These are phyloP conservation scores for Thryonomys swinderianus DNA, from an alignment of 2,113 vertebrate species.

Conservation along the genomic window DNA sequence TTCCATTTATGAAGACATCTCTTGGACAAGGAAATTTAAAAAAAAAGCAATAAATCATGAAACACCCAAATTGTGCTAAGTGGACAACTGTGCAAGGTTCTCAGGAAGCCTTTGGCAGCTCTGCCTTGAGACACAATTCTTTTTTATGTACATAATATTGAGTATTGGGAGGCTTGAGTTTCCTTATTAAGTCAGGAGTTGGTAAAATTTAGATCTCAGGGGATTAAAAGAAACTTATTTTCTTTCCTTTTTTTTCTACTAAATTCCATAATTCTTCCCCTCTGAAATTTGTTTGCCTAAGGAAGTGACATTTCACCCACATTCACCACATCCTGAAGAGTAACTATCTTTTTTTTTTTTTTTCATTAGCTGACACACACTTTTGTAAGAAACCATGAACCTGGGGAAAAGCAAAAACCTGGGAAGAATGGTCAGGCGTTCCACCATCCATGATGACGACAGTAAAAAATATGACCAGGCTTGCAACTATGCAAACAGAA, in stretches of 20 bases:
- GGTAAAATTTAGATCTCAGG: slow-evolving; percentile 58
- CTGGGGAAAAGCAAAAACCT: background rate
- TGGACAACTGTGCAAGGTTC: slow-evolving; percentile 13
- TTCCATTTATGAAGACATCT: background rate
- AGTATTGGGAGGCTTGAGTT: slow-evolving; percentile 63
- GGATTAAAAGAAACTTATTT: slow-evolving; percentile 71
- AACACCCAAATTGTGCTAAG: slow-evolving; percentile 13
- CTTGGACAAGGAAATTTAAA: background rate
- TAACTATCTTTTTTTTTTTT: background rate
- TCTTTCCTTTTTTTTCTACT: slow-evolving; percentile 74
- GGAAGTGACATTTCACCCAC: slow-evolving; percentile 56
- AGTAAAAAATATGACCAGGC: background rate
- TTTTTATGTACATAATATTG: slow-evolving; percentile 63
- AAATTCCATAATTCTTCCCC: slow-evolving; percentile 69
- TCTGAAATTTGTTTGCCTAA: slow-evolving; percentile 71
- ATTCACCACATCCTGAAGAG: slow-evolving; percentile 34
- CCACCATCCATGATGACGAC: slow-evolving; percentile 14
- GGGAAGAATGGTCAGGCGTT: slow-evolving; percentile 7
- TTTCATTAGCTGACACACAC: slow-evolving; percentile 18
- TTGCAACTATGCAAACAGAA: background rate
- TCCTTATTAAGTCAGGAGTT: slow-evolving; percentile 69
- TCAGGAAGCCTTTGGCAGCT: background rate
- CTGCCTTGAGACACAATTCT: slow-evolving; percentile 35
- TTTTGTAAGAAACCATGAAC: slow-evolving; percentile 36
- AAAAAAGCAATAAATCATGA: background rate